Evolutionary conservation across 2,888 invertebrate species (phyloP).

Genomic region (Eledona agricola): DNA sequence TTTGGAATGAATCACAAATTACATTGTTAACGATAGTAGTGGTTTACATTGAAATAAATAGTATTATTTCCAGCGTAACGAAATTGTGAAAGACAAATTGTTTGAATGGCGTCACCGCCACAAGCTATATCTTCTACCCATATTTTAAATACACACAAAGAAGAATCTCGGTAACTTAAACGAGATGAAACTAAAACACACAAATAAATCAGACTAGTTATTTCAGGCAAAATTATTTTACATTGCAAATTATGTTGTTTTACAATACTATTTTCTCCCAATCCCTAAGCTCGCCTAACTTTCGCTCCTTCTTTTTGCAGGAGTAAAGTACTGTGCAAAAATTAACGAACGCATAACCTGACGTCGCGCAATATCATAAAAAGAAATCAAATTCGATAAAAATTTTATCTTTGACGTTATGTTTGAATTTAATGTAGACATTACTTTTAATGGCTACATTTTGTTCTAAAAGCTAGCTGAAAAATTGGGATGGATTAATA

Average conservation of each 20-base stretch:
- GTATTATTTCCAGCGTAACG: slow-evolving; percentile 1
- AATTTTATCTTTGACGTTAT: slow-evolving; percentile 11
- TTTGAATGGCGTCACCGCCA: background rate
- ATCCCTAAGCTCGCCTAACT: slow-evolving; percentile 17
- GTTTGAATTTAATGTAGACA: slow-evolving; percentile 1
- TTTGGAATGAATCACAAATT: slow-evolving; percentile 17
- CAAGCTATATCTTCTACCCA: too few species aligned
- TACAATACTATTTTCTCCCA: too few species aligned
- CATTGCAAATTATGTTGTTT: too few species aligned
- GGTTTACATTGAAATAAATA: slow-evolving; percentile 9
- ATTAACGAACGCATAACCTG: slow-evolving; percentile 26
- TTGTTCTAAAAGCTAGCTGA: slow-evolving; percentile 4
- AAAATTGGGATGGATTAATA: slow-evolving; percentile 16
- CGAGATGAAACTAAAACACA: too few species aligned
- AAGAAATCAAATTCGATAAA: slow-evolving; percentile 14
- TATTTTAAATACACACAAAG: too few species aligned
- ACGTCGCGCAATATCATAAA: slow-evolving; percentile 11
- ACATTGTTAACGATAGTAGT: slow-evolving; percentile 14
- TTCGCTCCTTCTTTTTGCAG: slow-evolving; percentile 8
- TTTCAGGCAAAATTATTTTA: too few species aligned
- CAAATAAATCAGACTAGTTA: too few species aligned
- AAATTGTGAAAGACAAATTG: slow-evolving; percentile 10
- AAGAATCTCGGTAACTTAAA: too few species aligned
- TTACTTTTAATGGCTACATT: slow-evolving; percentile 8
- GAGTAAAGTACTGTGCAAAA: slow-evolving; percentile 24